phyloP scores from a whole-genome alignment of 2,797 vertebrate genomes.

The Graptemys geographica region DNA sequence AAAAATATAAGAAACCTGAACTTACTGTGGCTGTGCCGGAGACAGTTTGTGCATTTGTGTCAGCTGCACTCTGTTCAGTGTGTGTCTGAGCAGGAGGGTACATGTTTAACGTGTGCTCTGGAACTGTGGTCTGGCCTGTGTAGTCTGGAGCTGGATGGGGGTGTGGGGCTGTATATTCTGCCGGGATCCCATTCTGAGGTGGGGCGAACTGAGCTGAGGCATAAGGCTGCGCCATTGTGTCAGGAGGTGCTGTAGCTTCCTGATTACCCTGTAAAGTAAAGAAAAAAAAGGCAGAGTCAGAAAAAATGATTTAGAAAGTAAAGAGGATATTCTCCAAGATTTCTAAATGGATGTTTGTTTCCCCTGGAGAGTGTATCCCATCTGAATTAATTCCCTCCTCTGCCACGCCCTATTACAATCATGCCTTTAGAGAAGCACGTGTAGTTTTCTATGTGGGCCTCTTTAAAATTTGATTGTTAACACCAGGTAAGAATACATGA shows the following conservation, averaged over 20 bases:
- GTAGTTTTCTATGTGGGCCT: background rate
- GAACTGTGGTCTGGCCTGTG: slow-evolving; percentile 89
- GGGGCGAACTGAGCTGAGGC: slow-evolving; percentile 93
- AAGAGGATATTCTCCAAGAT: background rate
- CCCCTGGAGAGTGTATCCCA: background rate
- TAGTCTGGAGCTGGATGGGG: slow-evolving; percentile 92
- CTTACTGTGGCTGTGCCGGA: slow-evolving; percentile 97
- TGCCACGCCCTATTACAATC: background rate
- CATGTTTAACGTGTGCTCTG: slow-evolving; percentile 94
- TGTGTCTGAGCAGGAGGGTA: slow-evolving; percentile 93
- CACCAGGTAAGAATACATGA: slow-evolving; percentile 24
- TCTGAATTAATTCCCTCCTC: background rate
- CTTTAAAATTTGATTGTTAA: background rate
- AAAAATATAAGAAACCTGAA: slow-evolving; percentile 44
- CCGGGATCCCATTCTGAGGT: slow-evolving; percentile 92
- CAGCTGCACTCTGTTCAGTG: slow-evolving; percentile 89
- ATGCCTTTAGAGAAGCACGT: background rate
- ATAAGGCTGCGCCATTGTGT: slow-evolving; percentile 97
- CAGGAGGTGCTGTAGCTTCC: slow-evolving; percentile 93
- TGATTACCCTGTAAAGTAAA: slow-evolving; percentile 90
- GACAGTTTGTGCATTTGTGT: slow-evolving; percentile 90
- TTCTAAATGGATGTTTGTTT: background rate
- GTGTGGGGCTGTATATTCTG: slow-evolving; percentile 92
- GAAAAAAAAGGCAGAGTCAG: accelerated
- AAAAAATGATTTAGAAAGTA: accelerated